Percentiles rank a stretch among this genome's conserved stretches.
These are phyloP conservation scores for Musca domestica DNA, from an alignment of 1,140 invertebrate genomes.

Conservation along the genomic window DNA sequence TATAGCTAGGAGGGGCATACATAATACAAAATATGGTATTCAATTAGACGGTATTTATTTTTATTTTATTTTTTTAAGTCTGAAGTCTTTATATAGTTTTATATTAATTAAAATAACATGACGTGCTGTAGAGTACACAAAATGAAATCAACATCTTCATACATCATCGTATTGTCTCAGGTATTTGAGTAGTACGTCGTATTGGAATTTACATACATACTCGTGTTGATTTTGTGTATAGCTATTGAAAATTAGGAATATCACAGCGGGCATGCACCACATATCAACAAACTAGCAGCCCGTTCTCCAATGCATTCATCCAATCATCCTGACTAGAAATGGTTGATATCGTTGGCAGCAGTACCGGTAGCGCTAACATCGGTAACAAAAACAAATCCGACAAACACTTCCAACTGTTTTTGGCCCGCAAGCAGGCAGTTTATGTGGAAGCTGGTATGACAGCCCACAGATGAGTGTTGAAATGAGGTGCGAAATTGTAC, in stretches of 20 bases:
- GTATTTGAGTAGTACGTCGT: constrained; percentile 1
- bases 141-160: no score
- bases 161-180: background rate
- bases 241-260: constrained; percentile 8
- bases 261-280: background rate
- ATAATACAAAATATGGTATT: no score
- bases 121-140: no score
- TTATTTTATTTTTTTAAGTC: no score
- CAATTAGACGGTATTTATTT: no score
- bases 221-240: background rate
- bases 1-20: no score
- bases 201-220: constrained; percentile 3
- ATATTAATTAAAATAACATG: no score
- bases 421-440: background rate
- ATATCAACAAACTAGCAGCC: no score
- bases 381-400: background rate
- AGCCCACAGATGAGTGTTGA: constrained; percentile 5
- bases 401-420: constrained; percentile 3
- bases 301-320: background rate
- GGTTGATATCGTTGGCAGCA: constrained; percentile 4
- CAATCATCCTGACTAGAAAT: background rate
- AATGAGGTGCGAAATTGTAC: constrained; percentile 14
- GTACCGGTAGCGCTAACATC: background rate
- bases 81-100: no score
- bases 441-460: background rate